These are phyloP conservation scores for Petrocephalus schoutedeni DNA, from an alignment of 2,797 vertebrate genomes.

Conservation along the genomic window DNA sequence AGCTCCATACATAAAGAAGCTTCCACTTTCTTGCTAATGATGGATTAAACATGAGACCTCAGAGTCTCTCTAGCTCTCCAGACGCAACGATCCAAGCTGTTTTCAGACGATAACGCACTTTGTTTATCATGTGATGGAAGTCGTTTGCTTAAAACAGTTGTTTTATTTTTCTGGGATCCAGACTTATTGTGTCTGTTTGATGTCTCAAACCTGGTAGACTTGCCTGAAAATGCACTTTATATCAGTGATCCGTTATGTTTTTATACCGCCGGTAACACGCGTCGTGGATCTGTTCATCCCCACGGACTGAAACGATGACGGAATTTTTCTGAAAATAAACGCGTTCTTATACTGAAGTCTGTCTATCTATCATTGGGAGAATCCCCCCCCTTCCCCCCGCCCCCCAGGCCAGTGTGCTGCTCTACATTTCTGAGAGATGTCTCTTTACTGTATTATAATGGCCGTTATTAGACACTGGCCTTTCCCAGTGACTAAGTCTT, in stretches of 20 bases:
- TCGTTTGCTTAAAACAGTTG: not conserved
- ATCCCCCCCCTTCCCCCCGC: not conserved
- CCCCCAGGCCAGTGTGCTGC: not conserved
- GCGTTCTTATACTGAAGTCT: not conserved
- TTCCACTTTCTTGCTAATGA: conserved; percentile 11
- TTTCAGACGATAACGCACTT: not conserved
- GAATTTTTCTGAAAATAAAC: not conserved
- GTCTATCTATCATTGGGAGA: not conserved
- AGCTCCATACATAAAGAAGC: not conserved
- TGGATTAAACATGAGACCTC: conserved; percentile 11
- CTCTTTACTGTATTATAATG: not conserved
- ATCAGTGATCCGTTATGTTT: not conserved
- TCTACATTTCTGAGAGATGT: not conserved
- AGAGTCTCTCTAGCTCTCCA: not conserved
- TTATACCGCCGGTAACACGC: not conserved
- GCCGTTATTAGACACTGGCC: not conserved
- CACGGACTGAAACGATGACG: not conserved
- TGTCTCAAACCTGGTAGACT: not conserved
- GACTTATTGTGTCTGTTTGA: not conserved
- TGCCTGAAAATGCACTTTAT: not conserved
- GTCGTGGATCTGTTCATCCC: not conserved
- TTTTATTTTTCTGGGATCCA: not conserved
- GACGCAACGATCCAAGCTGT: not conserved
- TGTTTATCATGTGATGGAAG: not conserved
- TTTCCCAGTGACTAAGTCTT: not conserved